These are phyloP conservation scores for Stenoptilia bipunctidactyla DNA, from an alignment of 2,888 invertebrate genomes.

Conservation along the genomic window DNA sequence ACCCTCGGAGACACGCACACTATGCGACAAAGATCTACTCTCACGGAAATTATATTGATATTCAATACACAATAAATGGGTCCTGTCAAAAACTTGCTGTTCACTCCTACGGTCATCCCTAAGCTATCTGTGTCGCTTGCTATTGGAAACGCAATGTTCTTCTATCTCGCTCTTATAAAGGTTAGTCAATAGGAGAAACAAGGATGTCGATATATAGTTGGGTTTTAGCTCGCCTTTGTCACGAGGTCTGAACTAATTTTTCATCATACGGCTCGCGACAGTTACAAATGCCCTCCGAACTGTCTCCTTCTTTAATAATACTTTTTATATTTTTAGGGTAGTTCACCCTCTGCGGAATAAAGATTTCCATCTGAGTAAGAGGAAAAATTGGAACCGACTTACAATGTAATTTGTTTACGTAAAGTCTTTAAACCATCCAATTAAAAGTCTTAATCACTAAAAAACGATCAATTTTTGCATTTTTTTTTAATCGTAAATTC, in stretches of 20 bases:
- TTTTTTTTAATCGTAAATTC: too few species aligned
- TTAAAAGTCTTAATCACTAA: conserved; percentile 21
- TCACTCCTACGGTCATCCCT: conserved; percentile 72
- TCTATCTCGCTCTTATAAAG: conserved; percentile 29
- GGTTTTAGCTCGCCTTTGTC: conserved; percentile 66
- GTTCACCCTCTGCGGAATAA: conserved; percentile 56
- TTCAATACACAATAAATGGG: conserved; percentile 72
- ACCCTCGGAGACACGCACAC: conserved; percentile 47
- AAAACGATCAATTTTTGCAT: too few species aligned
- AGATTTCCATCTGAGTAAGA: conserved; percentile 56
- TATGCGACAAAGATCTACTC: conserved; percentile 67
- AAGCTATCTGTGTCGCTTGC: conserved; percentile 70
- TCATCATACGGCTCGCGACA: conserved; percentile 72
- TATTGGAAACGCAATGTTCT: conserved; percentile 56
- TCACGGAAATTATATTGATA: conserved; percentile 71
- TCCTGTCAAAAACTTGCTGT: conserved; percentile 71
- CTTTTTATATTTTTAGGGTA: conserved; percentile 67
- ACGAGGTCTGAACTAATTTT: conserved; percentile 71
- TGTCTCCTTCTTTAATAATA: conserved; percentile 73
- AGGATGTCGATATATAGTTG: conserved; percentile 49
- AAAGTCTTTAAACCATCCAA: conserved; percentile 43
- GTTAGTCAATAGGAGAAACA: conserved; percentile 30
- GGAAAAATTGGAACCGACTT: conserved; percentile 59
- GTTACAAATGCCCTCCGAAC: conserved; percentile 70
- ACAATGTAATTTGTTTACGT: conserved; percentile 53